Conservation (phyloP, 1,140 invertebrate genomes). For the Hirudo medicinalis region DNA sequence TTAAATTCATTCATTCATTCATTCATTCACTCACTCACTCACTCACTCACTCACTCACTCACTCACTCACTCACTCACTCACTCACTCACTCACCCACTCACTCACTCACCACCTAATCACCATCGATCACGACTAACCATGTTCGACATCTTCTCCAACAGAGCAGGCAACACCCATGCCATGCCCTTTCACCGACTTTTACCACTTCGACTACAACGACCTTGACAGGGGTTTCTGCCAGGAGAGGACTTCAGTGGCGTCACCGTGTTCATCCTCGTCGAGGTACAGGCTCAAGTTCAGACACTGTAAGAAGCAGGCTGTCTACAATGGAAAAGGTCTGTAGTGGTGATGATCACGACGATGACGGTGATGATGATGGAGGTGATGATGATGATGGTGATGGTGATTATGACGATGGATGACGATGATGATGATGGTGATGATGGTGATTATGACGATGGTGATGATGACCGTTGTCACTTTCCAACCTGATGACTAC, state of each 20-base stretch:
- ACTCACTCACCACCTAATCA: conserved; percentile 17
- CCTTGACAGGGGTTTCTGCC: conserved; percentile 8
- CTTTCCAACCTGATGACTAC: too few relatives aligned
- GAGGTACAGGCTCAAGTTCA: conserved; percentile 11
- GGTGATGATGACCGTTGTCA: too few relatives aligned
- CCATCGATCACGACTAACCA: background rate
- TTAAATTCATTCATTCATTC: conserved; percentile 16
- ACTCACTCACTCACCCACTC: conserved; percentile 19
- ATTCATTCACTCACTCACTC: conserved; percentile 9
- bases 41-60: conserved; percentile 17
- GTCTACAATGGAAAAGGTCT: conserved; percentile 13
- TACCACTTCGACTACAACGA: conserved; percentile 16
- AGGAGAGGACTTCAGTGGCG: background rate
- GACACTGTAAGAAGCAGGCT: conserved; percentile 8
- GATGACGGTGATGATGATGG: too few relatives aligned
- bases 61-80: conserved; percentile 20
- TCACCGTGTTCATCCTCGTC: background rate
- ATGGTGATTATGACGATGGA: too few relatives aligned
- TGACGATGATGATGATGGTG: too few relatives aligned
- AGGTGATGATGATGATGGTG: too few relatives aligned
- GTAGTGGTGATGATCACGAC: too few relatives aligned
- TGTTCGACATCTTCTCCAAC: background rate
- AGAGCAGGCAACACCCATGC: conserved; percentile 6
- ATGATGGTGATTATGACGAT: too few relatives aligned
- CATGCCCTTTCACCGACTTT: conserved; percentile 4